Conservation (phyloP, 1,140 invertebrate species). For the Eumaeus atala region DNA sequence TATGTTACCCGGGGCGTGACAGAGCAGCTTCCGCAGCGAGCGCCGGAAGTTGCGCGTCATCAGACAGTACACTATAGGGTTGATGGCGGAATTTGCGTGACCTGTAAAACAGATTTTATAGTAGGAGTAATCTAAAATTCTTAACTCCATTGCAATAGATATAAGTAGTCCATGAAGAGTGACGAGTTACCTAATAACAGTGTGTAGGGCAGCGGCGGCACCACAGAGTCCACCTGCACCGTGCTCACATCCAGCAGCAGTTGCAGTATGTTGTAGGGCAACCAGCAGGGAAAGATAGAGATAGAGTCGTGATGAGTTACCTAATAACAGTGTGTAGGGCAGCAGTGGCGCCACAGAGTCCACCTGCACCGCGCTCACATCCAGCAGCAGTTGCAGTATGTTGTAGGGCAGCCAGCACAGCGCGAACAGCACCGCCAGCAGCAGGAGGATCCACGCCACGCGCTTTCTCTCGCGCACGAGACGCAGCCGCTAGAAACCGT, state of each 20-base stretch:
- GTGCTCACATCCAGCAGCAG: too few relatives aligned
- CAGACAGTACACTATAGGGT: constrained; percentile 92
- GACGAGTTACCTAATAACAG: constrained; percentile 65
- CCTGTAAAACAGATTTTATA: constrained; percentile 44
- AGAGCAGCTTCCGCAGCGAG: constrained; percentile 77
- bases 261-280: too few relatives aligned
- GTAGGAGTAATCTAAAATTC: too few relatives aligned
- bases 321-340: constrained; percentile 74
- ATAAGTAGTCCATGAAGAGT: too few relatives aligned
- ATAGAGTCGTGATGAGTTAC: constrained; percentile 27
- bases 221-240: constrained; percentile 38
- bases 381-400: constrained; percentile 78
- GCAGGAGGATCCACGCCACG: constrained; percentile 83
- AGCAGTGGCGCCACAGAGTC: constrained; percentile 51
- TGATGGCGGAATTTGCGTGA: constrained; percentile 89
- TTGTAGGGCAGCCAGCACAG: constrained; percentile 88
- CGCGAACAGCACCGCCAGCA: constrained; percentile 84
- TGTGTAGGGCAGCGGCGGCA: constrained; percentile 65
- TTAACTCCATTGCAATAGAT: too few relatives aligned
- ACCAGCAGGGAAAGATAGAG: too few relatives aligned
- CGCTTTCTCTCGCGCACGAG: constrained; percentile 81
- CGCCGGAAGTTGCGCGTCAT: constrained; percentile 90
- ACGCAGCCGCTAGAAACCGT: constrained; percentile 72
- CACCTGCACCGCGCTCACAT: constrained; percentile 69
- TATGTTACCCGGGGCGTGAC: constrained; percentile 65